A percentile compares a stretch with the other conserved stretches of the same genome.
phyloP scores from a whole-genome alignment of 2,113 vertebrate genomes.

The Uria lomvia region DNA sequence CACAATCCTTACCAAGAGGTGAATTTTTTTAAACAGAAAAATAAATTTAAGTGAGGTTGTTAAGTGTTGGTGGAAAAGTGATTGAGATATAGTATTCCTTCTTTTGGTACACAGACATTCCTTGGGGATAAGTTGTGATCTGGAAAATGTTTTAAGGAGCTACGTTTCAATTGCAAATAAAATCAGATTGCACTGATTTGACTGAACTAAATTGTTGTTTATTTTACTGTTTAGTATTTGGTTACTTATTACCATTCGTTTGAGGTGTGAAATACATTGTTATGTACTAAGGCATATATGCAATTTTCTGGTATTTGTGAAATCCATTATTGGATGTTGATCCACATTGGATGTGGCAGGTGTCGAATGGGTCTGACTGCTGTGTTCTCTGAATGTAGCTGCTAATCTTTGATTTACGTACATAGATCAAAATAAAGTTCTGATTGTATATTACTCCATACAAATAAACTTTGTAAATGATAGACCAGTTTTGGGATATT shows the following conservation, averaged over 20 bases:
- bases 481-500: neutral
- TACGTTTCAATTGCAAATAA: conserved; percentile 7
- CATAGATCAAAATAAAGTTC: neutral
- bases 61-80: neutral
- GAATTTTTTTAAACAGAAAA: neutral
- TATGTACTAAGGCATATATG: neutral
- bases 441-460: neutral
- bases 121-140: neutral
- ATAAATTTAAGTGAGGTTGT: neutral
- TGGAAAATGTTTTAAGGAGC: neutral
- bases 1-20: neutral
- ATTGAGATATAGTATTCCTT: neutral
- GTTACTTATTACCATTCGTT: neutral
- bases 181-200: neutral
- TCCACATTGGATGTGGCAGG: neutral
- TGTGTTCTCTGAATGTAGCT: neutral
- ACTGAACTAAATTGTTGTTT: neutral
- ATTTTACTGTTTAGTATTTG: neutral
- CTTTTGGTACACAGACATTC: neutral
- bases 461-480: neutral
- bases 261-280: neutral
- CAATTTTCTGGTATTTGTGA: neutral
- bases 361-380: neutral
- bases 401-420: neutral
- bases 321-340: neutral